Base-by-base conservation (phyloP, 2,797 vertebrate genomes). In the Numenius phaeopus region DNA sequence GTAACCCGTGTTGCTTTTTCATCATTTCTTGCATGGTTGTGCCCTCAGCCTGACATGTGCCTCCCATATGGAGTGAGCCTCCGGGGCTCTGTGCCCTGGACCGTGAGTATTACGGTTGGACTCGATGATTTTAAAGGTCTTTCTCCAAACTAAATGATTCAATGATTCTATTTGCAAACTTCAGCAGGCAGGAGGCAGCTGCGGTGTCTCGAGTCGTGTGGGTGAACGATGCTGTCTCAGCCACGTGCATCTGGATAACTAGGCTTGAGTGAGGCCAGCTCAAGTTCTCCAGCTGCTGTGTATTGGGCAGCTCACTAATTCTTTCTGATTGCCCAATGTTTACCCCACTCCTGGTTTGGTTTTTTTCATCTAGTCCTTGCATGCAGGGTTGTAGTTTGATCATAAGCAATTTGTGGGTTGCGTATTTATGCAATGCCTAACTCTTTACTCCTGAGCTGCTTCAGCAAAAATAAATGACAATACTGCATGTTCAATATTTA, bases 41-140 rank as follows among this genome's bases (percentile, higher is more conserved):
- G 75, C 89, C 91, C 91, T 87, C 84, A 30, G 93, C 79, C 44
- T 77, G 79, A 86, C 94, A 90, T 84, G 86, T 96, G 92, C 81
- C 66, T 92, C 86, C 88, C 95, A 84, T 89, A 92, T 89, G 94
- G 90, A 87, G 58, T 6, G 46, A 39, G 65, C 70, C 83, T 40
- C 62, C 0, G 2, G 80, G 86, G 80, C 77, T 81, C 54, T 37
- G 57, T 46, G 92, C 65, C 72, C 89, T 65, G 83, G 58, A 55
- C 49, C 0, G 0, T 13, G 10, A 9, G 0, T 54, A 2, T 66
- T 70, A 29, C 0, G 0, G 8, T 66, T 95, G 87, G 58, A 80
- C 67, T 58, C 0, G 2, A n/a, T 85, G 62, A 32, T 70, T 44
- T 83, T 46, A 27, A 91, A 94, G 76, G 70, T 70, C 66, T 88